phyloP scores from a whole-genome alignment of 2,888 invertebrate genomes.

The Euzophera pinguis region DNA sequence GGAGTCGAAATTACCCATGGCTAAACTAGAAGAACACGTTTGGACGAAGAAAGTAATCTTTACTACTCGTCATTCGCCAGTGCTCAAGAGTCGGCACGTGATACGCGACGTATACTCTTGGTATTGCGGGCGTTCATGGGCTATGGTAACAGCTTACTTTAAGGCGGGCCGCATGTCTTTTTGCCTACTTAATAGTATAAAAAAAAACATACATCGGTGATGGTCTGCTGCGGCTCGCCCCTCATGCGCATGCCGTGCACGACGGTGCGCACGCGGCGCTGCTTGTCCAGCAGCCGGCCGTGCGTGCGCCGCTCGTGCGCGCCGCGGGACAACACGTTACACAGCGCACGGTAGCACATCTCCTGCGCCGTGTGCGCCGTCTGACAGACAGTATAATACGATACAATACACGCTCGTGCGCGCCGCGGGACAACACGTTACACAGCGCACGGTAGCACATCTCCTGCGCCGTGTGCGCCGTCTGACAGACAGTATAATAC shows the following conservation, averaged over 20 bases:
- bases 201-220: constrained; percentile 91
- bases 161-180: no score
- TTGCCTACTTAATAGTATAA: no score
- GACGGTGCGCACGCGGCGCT: constrained; percentile 90
- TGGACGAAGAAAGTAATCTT: no score
- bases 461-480: constrained; percentile 44
- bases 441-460: constrained; percentile 56
- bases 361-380: constrained; percentile 45
- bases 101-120: no score
- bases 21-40: no score
- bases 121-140: no score
- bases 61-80: no score
- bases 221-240: constrained; percentile 87
- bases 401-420: constrained; percentile 26
- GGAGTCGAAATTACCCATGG: no score
- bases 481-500: constrained; percentile 33
- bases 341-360: constrained; percentile 55
- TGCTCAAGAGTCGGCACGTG: no score
- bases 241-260: constrained; percentile 88
- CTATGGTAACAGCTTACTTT: no score
- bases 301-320: constrained; percentile 28
- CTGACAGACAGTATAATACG: constrained; percentile 29
- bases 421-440: constrained; percentile 38
- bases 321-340: constrained; percentile 40
- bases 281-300: constrained; percentile 88